Conservation (phyloP, 2,797 vertebrate genomes). For the Morelia viridis region DNA sequence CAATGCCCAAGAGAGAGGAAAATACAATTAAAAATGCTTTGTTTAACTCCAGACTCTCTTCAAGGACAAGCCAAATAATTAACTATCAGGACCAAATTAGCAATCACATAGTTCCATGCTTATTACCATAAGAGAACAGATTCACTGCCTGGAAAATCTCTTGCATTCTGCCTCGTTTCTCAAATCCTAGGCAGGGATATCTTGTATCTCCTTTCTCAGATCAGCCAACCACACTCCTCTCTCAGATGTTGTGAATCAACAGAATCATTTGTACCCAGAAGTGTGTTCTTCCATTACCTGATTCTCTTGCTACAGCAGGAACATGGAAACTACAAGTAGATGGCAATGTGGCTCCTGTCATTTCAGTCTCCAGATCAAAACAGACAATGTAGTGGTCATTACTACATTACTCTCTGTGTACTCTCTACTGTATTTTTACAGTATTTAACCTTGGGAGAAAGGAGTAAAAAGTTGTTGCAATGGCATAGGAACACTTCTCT, state of each 20-base stretch:
- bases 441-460: background rate
- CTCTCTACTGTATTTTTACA: background rate
- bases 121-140: background rate
- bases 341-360: background rate
- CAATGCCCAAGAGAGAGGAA: slow-evolving; percentile 1
- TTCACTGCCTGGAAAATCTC: background rate
- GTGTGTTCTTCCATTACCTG: background rate
- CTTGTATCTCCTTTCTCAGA: background rate
- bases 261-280: background rate
- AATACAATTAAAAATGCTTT: background rate
- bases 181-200: background rate
- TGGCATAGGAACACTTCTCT: background rate
- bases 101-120: background rate
- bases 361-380: background rate
- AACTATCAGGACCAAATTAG: background rate
- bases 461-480: background rate
- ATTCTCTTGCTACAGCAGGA: background rate
- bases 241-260: background rate
- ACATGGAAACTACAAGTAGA: background rate
- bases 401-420: background rate
- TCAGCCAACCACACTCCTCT: background rate
- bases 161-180: background rate
- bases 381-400: background rate
- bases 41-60: background rate
- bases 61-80: background rate